A percentile compares a stretch with the other conserved stretches of the same genome.
These are phyloP conservation scores for Zalophus californianus DNA, from an alignment of 2,797 vertebrate genomes.

Conservation along the genomic window DNA sequence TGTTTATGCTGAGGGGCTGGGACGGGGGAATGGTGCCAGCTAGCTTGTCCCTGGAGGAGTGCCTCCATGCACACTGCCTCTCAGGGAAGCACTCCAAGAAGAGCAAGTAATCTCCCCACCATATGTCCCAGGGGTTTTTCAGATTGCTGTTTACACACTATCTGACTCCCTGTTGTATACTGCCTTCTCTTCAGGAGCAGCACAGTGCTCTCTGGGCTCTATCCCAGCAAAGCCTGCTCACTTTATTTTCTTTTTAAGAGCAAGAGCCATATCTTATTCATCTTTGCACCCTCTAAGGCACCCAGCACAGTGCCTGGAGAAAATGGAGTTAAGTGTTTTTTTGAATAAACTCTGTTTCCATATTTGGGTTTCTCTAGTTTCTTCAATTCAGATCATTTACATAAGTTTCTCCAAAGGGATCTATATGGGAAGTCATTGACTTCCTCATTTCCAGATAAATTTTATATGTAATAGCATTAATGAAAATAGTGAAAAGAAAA, in stretches of 20 bases:
- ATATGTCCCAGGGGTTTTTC: background rate
- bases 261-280: background rate
- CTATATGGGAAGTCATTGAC: background rate
- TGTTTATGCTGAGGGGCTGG: background rate
- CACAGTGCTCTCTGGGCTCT: background rate
- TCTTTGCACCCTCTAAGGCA: background rate
- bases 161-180: background rate
- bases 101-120: background rate
- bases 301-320: background rate
- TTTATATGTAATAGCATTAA: constrained; percentile 8
- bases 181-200: background rate
- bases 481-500: background rate
- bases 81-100: background rate
- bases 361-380: background rate
- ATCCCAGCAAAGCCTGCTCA: background rate
- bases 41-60: background rate
- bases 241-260: background rate
- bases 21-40: background rate
- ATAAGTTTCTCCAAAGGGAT: background rate
- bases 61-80: background rate
- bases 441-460: background rate
- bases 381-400: constrained; percentile 3
- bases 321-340: background rate
- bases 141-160: background rate
- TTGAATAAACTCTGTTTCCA: background rate